Base-by-base conservation (phyloP, 2,797 vertebrate species). In the Gymnodraco acuticeps region DNA sequence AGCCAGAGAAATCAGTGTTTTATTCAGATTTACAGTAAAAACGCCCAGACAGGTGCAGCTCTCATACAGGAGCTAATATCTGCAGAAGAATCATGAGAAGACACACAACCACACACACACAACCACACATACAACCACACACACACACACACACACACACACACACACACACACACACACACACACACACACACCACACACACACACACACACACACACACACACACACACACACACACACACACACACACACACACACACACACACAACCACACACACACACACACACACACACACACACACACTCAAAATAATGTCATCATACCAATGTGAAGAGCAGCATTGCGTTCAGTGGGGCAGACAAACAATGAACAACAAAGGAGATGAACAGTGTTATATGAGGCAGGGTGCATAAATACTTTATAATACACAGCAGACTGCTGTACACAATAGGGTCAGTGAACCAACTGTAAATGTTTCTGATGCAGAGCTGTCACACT, bases 31-130 rank as follows among this genome's bases (percentile, higher is more conserved):
- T 67, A 82, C 70, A 70, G 84, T 89, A 85, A 45, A 90, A 90
- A 88, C 52, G 58, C 62, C 81, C 64, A 77, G 65, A 75, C 16
- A 5, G 85, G 59, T 80, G 77, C 73, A 60, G 58, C 70, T 81
- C 15, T 75, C 51, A 78, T 52, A 78, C 70, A 58, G 67, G 16
- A 68, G 65, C 60, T 80, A 62, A 79, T 67, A 70, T 86, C 50
- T 80, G 58, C 72, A 73, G 68, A 59, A 47, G 68, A 82, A 46
- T 88, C 91, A 92, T 91, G 88, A n/a, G n/a, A n/a, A n/a, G n/a
- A n/a, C n/a, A n/a, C n/a, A n/a, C n/a, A n/a, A n/a, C n/a, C n/a
- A 71, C 48, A 4, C 43, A 14, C 17, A 10, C 47, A 62, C 12
- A 27, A n/a, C n/a, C 12, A 41, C 64, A 58, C 13, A 48, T 48